These are phyloP conservation scores for Callithrix jacchus DNA, from an alignment of 2,113 vertebrate genomes.

Conservation along the genomic window DNA sequence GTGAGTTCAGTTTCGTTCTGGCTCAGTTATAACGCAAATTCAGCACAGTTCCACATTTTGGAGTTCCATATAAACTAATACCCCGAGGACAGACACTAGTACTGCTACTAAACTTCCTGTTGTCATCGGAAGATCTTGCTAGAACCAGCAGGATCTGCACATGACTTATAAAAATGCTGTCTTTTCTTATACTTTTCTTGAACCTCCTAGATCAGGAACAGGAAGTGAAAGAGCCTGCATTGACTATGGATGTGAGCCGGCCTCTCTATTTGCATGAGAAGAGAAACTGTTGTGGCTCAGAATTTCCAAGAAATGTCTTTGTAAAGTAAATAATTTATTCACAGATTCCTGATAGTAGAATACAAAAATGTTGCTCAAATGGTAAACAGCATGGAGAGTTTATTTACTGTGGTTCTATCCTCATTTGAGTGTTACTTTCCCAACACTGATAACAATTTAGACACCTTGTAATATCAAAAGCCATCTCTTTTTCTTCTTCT, in stretches of 20 bases:
- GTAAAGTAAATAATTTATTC: background rate
- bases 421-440: background rate
- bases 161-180: background rate
- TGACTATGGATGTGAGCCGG: too few species aligned
- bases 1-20: background rate
- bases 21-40: background rate
- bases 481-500: background rate
- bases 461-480: background rate
- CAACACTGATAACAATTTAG: background rate
- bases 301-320: background rate
- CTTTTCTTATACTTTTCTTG: background rate
- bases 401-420: background rate
- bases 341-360: background rate
- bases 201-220: too few species aligned
- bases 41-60: background rate
- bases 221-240: accelerated
- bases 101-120: accelerated
- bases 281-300: background rate
- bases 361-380: background rate
- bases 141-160: background rate
- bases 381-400: background rate
- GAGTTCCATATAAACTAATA: background rate
- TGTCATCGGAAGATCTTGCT: background rate
- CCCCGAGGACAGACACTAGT: too few species aligned
- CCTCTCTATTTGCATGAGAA: background rate